These are phyloP conservation scores for Platysternon megacephalum DNA, from an alignment of 2,113 vertebrate species.

Conservation along the genomic window DNA sequence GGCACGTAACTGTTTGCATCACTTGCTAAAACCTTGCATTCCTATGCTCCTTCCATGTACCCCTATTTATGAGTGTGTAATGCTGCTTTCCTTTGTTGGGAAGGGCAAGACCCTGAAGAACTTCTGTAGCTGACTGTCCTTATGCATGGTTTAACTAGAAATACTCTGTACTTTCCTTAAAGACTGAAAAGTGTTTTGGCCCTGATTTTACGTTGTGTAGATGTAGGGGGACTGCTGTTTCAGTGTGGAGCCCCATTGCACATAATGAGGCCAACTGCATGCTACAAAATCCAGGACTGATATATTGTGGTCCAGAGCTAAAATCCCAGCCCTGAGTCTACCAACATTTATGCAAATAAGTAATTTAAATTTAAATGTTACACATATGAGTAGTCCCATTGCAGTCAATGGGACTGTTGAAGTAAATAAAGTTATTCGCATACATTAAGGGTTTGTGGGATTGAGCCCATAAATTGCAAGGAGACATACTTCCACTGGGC, in stretches of 20 bases:
- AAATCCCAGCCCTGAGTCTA: background rate
- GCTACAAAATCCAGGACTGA: background rate
- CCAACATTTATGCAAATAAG: background rate
- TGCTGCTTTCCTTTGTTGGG: background rate
- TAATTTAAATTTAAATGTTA: conserved; percentile 16
- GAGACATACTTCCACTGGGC: conserved; percentile 22
- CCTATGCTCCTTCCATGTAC: background rate
- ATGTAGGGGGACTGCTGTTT: background rate
- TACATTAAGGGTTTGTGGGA: background rate
- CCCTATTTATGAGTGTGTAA: background rate
- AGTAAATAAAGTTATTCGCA: background rate
- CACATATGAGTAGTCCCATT: background rate
- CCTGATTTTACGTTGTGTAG: fast-evolving
- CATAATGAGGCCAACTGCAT: background rate
- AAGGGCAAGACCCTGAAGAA: background rate
- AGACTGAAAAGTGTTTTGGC: background rate
- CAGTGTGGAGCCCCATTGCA: background rate
- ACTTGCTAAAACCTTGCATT: background rate
- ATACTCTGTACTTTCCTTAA: background rate
- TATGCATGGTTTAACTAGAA: background rate
- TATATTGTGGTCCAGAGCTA: background rate
- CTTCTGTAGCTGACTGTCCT: background rate
- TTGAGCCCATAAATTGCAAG: background rate
- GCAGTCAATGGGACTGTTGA: fast-evolving
- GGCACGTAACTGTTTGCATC: background rate